These are phyloP conservation scores for Clunio marinus DNA, from an alignment of 2,888 invertebrate genomes.

Conservation along the genomic window DNA sequence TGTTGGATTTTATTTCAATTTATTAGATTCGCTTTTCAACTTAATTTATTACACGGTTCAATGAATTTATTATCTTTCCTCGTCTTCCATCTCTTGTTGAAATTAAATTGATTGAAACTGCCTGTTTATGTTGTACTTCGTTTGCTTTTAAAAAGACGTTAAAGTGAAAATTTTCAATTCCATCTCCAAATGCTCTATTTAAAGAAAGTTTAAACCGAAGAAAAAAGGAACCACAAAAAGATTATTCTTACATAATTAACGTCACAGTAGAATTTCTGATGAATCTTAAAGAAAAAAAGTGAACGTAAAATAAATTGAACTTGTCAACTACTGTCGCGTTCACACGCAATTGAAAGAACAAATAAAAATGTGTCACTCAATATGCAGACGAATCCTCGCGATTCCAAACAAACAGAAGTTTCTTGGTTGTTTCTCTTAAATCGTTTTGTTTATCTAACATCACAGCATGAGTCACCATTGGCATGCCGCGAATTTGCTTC, in stretches of 20 bases:
- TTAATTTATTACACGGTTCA: constrained; percentile 25
- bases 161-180: not conserved
- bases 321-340: constrained; percentile 10
- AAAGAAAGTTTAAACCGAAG: no score
- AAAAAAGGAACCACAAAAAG: not conserved
- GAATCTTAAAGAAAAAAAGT: not conserved
- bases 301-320: not conserved
- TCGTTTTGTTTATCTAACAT: not conserved
- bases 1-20: constrained; percentile 19
- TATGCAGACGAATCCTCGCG: not conserved
- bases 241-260: constrained; percentile 1
- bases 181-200: not conserved
- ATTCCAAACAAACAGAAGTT: not conserved
- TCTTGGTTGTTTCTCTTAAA: no score
- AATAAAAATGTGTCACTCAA: constrained; percentile 9
- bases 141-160: no score
- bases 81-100: not conserved
- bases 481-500: constrained; percentile 10
- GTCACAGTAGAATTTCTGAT: not conserved
- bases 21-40: constrained; percentile 16
- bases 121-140: not conserved
- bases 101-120: constrained; percentile 12
- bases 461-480: constrained; percentile 5
- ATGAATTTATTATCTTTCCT: not conserved
- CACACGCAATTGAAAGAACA: not conserved